These are phyloP conservation scores for Eubasilissa regina DNA, from an alignment of 1,140 invertebrate genomes.

Conservation along the genomic window DNA sequence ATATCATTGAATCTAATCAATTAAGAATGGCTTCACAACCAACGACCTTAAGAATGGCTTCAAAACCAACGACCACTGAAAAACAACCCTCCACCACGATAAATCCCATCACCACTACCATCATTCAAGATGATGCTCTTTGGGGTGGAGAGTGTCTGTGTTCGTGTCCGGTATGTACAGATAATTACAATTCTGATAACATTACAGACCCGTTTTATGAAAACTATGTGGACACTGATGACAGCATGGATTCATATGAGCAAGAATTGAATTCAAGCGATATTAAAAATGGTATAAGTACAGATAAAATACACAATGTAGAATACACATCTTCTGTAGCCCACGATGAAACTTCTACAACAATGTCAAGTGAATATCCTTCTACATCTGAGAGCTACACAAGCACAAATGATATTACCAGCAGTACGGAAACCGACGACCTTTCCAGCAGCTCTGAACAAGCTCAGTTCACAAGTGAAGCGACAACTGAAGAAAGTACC, in stretches of 20 bases:
- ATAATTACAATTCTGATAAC: slow-evolving; percentile 64
- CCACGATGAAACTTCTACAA: slow-evolving; percentile 8
- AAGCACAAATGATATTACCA: background rate
- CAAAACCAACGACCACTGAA: slow-evolving; percentile 62
- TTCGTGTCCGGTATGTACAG: slow-evolving; percentile 77
- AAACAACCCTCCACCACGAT: slow-evolving; percentile 60
- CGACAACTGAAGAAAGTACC: slow-evolving; percentile 63
- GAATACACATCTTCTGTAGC: slow-evolving; percentile 21
- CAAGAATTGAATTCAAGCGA: background rate
- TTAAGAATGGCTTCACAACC: too few species aligned
- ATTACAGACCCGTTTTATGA: slow-evolving; percentile 68
- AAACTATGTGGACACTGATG: slow-evolving; percentile 60
- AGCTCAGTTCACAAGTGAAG: slow-evolving; percentile 57
- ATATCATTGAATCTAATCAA: slow-evolving; percentile 24
- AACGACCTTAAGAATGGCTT: slow-evolving; percentile 68
- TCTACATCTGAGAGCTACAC: slow-evolving; percentile 17
- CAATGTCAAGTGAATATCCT: slow-evolving; percentile 25
- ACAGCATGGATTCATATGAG: slow-evolving; percentile 31
- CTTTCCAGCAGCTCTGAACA: too few species aligned
- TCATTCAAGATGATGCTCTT: slow-evolving; percentile 63
- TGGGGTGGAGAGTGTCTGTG: slow-evolving; percentile 82
- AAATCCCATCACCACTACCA: slow-evolving; percentile 62
- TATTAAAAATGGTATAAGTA: background rate
- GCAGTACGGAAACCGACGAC: slow-evolving; percentile 61
- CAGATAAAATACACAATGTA: slow-evolving; percentile 33